Conservation (phyloP, 2,113 vertebrate species). For the Aplodontia rufa region DNA sequence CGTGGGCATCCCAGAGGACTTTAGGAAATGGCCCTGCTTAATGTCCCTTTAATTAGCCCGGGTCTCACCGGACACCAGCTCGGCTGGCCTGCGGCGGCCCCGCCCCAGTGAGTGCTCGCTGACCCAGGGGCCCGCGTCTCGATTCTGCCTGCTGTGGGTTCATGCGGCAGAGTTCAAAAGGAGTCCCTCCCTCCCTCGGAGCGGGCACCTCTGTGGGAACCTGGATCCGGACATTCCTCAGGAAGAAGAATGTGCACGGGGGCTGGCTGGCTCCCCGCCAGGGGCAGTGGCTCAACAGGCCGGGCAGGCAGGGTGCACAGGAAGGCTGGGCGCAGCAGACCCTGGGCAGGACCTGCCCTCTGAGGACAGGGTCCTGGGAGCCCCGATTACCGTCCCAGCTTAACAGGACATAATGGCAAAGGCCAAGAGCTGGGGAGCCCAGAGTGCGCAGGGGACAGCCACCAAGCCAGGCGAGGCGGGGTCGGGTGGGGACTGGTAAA, state of each 20-base stretch:
- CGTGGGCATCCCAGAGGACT: neutral
- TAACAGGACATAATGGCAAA: neutral
- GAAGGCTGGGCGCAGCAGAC: too few relatives aligned
- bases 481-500: too few relatives aligned
- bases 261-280: neutral
- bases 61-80: conserved; percentile 8
- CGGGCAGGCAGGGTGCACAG: neutral
- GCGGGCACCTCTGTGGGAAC: conserved; percentile 39
- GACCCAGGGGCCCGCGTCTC: neutral
- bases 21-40: conserved; percentile 54
- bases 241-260: conserved; percentile 12
- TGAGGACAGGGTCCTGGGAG: neutral
- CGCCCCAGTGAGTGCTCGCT: neutral
- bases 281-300: neutral
- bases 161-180: neutral
- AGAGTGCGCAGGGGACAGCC: neutral
- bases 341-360: accelerated
- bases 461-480: neutral
- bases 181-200: neutral
- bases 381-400: neutral
- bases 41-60: conserved; percentile 60
- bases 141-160: neutral
- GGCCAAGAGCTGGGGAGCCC: neutral
- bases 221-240: conserved; percentile 37
- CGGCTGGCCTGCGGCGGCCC: neutral